Conservation (phyloP, 2,113 vertebrate species). For the Tragelaphus buxtoni region DNA sequence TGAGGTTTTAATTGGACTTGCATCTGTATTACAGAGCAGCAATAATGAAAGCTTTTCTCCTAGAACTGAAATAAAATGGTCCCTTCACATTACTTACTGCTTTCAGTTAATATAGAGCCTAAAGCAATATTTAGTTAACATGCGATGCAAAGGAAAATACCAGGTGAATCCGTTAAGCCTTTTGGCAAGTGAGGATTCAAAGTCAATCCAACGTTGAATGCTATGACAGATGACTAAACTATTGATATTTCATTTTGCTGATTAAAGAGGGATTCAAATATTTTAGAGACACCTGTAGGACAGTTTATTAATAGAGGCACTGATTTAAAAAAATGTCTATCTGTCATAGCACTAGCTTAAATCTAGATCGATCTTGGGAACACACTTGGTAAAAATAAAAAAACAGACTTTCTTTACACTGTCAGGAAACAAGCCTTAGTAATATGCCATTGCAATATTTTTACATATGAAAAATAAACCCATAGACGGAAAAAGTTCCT, state of each 20-base stretch:
- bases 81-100: neutral
- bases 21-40: neutral
- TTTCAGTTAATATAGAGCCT: neutral
- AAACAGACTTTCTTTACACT: neutral
- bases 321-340: neutral
- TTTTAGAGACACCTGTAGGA: neutral
- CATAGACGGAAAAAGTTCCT: neutral
- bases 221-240: neutral
- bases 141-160: neutral
- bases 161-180: neutral
- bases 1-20: neutral
- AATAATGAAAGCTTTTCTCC: neutral
- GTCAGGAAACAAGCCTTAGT: neutral
- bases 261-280: constrained; percentile 27
- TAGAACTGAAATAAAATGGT: neutral
- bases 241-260: constrained; percentile 37
- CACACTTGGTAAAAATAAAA: neutral
- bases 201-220: constrained; percentile 26
- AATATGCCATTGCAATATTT: neutral
- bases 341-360: neutral
- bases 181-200: constrained; percentile 38
- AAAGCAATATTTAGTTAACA: neutral
- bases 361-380: neutral
- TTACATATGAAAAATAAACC: neutral
- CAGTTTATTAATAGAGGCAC: neutral